Evolutionary conservation across 2,113 vertebrate species (phyloP).

Genomic region (Lophius piscatorius): DNA sequence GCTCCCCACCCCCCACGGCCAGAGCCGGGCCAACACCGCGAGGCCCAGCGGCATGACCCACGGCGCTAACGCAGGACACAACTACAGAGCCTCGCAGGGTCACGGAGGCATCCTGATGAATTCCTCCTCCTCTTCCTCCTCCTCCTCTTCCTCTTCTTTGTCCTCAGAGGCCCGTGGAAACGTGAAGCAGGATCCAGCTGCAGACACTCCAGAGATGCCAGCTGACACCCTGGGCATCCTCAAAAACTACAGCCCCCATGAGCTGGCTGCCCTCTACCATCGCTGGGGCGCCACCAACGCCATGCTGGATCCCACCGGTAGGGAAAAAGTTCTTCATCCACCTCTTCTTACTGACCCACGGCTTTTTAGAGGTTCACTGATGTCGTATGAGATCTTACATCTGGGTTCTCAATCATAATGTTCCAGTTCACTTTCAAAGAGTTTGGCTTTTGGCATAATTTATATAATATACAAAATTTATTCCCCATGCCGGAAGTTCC

Average conservation of each 20-base stretch:
- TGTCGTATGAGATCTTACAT: no score
- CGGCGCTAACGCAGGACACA: constrained; percentile 60
- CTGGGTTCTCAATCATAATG: no score
- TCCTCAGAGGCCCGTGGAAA: constrained; percentile 56
- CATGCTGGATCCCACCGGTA: constrained; percentile 87
- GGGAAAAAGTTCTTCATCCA: constrained; percentile 34
- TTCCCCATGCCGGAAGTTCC: no score
- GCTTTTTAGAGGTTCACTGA: no score
- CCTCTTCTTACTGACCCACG: no score
- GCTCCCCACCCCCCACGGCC: constrained; percentile 66
- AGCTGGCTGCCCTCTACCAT: constrained; percentile 88
- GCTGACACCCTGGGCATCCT: constrained; percentile 87
- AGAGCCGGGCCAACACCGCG: constrained; percentile 25
- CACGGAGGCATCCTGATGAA: constrained; percentile 47
- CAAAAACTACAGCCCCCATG: constrained; percentile 91
- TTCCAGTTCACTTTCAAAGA: no score
- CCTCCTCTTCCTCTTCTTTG: constrained; percentile 47
- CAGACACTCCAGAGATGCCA: constrained; percentile 81
- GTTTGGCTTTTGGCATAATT: no score
- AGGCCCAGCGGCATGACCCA: constrained; percentile 68
- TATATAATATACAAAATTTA: no score
- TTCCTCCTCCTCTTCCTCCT: constrained; percentile 43
- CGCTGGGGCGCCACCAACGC: constrained; percentile 87
- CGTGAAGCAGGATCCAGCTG: constrained; percentile 77
- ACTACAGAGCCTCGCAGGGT: constrained; percentile 66